A percentile compares a stretch with the other conserved stretches of the same genome.
Conservation (phyloP, 2,888 invertebrate genomes). For the Acanthacorydalis orientalis region DNA sequence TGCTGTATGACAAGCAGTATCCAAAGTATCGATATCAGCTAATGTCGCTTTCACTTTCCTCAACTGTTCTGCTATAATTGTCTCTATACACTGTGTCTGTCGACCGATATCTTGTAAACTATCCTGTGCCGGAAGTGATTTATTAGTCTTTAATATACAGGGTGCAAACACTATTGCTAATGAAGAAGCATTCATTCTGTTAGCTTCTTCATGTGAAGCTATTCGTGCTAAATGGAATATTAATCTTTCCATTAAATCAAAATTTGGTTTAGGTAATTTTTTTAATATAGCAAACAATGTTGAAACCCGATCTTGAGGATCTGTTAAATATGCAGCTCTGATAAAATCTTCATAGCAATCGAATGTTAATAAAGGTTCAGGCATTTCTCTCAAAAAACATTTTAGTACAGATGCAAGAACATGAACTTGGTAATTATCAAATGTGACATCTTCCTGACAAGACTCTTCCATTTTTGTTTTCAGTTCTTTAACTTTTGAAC, state of each 20-base stretch:
- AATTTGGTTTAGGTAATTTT: slow-evolving; percentile 77
- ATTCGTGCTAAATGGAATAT: slow-evolving; percentile 86
- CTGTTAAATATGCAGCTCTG: slow-evolving; percentile 69
- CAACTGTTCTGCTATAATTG: slow-evolving; percentile 76
- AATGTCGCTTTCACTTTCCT: slow-evolving; percentile 68
- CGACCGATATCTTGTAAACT: slow-evolving; percentile 78
- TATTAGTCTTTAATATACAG: slow-evolving; percentile 78
- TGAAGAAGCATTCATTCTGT: slow-evolving; percentile 82
- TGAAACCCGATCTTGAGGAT: slow-evolving; percentile 64
- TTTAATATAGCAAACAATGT: slow-evolving; percentile 75
- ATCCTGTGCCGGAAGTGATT: slow-evolving; percentile 77
- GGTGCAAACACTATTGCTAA: slow-evolving; percentile 91
- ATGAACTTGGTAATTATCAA: slow-evolving; percentile 73
- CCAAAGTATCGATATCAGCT: slow-evolving; percentile 79
- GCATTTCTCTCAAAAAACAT: slow-evolving; percentile 79
- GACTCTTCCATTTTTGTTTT: slow-evolving; percentile 58
- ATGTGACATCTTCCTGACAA: slow-evolving; percentile 50
- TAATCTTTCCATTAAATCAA: slow-evolving; percentile 77
- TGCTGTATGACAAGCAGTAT: slow-evolving; percentile 74
- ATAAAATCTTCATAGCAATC: slow-evolving; percentile 91
- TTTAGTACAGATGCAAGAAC: slow-evolving; percentile 81
- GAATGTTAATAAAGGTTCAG: slow-evolving; percentile 82
- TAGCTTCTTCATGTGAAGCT: slow-evolving; percentile 69
- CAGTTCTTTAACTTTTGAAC: slow-evolving; percentile 65
- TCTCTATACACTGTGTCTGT: slow-evolving; percentile 81